phyloP scores from a whole-genome alignment of 2,888 invertebrate species.

The Halictus quadricinctus region DNA sequence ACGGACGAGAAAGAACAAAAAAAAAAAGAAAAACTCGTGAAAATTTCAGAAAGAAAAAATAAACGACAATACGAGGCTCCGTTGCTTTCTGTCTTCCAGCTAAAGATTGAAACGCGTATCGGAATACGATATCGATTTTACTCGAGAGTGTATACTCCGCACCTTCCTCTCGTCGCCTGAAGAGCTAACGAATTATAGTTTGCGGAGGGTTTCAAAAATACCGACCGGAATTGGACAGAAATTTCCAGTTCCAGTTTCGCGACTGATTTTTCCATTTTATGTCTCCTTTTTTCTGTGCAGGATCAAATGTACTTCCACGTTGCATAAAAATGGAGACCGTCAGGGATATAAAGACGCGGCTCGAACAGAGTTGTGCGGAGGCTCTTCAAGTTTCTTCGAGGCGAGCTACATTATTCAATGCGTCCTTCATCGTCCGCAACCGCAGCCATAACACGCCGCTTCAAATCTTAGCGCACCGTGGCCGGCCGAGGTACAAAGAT shows the following conservation, averaged over 20 bases:
- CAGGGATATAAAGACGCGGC: not conserved
- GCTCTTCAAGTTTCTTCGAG: not conserved
- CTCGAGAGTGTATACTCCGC: not conserved
- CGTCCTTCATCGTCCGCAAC: not conserved
- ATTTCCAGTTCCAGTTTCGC: not conserved
- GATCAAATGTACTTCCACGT: not conserved
- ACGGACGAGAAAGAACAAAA: not conserved
- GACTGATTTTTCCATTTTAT: not conserved
- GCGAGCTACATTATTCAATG: not conserved
- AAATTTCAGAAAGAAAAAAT: not conserved
- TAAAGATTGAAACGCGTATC: not conserved
- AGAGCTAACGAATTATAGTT: not conserved
- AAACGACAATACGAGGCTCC: not conserved
- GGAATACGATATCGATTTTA: constrained; percentile 1
- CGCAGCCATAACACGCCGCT: not conserved
- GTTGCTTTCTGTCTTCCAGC: not conserved
- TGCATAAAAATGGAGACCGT: not conserved
- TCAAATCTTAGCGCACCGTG: not conserved
- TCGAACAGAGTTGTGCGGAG: not conserved
- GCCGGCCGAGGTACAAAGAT: not conserved
- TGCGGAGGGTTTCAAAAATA: not conserved
- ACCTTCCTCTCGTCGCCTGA: not conserved
- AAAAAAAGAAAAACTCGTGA: not conserved
- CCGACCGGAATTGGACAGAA: not conserved
- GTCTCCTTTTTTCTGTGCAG: not conserved